Percentiles rank a stretch among this genome's conserved stretches.
These are phyloP conservation scores for Origma solitaria DNA, from an alignment of 2,113 vertebrate genomes.

Conservation along the genomic window DNA sequence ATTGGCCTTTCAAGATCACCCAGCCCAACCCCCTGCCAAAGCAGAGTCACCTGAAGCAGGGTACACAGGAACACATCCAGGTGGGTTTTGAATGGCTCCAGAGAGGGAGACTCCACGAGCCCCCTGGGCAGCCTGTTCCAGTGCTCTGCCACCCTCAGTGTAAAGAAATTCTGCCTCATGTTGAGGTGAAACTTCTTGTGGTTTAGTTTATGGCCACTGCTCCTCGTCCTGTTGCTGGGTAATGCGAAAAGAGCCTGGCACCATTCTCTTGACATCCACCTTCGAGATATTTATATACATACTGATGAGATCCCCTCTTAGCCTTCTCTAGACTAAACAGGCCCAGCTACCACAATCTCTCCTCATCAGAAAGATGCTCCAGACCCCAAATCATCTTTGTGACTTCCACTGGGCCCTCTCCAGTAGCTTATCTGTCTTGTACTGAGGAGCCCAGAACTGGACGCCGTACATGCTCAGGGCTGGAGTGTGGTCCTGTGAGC, in stretches of 20 bases:
- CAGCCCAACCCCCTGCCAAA: neutral
- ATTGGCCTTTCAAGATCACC: neutral
- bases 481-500: fast-evolving
- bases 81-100: neutral
- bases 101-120: neutral
- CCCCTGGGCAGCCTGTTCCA: neutral
- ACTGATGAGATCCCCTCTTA: neutral
- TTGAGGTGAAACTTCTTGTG: neutral
- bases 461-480: neutral
- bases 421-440: neutral
- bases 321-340: neutral
- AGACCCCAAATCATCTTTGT: neutral
- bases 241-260: neutral
- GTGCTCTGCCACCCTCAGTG: neutral
- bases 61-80: neutral
- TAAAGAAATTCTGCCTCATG: neutral
- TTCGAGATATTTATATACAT: neutral
- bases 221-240: neutral
- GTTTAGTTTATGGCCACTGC: neutral
- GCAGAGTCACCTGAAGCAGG: neutral
- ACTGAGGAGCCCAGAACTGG: neutral
- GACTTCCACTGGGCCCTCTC: neutral
- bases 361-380: neutral
- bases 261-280: neutral
- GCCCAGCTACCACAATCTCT: neutral